Evolutionary conservation across 2,113 vertebrate species (phyloP).

Genomic region (Tachuris rubrigastra): DNA sequence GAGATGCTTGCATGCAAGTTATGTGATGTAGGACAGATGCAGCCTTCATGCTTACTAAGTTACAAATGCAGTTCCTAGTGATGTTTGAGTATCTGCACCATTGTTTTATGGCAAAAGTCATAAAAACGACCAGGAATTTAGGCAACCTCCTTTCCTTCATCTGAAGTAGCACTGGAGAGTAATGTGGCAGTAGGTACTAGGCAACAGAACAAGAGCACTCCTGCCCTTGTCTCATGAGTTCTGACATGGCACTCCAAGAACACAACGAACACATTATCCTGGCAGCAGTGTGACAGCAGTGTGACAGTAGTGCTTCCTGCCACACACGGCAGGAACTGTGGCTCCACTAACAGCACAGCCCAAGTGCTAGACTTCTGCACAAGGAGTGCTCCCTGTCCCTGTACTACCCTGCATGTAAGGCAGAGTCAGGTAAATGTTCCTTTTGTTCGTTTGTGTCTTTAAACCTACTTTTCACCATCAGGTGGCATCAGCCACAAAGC

Average conservation of each 20-base stretch:
- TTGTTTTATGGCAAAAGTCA: background rate
- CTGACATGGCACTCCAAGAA: background rate
- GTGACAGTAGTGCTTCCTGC: accelerated
- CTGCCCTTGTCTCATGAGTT: background rate
- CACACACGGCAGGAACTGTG: accelerated
- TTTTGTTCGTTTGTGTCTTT: background rate
- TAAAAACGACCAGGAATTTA: background rate
- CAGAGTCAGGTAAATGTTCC: background rate
- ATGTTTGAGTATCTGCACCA: background rate
- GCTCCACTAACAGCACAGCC: background rate
- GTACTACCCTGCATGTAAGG: background rate
- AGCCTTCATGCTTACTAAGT: background rate
- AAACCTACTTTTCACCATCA: background rate
- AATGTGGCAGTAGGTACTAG: background rate
- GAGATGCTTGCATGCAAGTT: background rate
- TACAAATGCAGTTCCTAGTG: background rate
- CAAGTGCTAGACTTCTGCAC: background rate
- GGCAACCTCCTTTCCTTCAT: background rate
- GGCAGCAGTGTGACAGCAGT: background rate
- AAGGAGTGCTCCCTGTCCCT: background rate
- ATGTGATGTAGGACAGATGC: background rate
- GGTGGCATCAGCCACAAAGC: background rate
- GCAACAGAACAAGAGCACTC: background rate
- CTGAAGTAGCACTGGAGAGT: too few relatives aligned
- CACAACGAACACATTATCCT: accelerated